Evolutionary conservation across 2,888 invertebrate species (phyloP).

Genomic region (Philereme transversata): DNA sequence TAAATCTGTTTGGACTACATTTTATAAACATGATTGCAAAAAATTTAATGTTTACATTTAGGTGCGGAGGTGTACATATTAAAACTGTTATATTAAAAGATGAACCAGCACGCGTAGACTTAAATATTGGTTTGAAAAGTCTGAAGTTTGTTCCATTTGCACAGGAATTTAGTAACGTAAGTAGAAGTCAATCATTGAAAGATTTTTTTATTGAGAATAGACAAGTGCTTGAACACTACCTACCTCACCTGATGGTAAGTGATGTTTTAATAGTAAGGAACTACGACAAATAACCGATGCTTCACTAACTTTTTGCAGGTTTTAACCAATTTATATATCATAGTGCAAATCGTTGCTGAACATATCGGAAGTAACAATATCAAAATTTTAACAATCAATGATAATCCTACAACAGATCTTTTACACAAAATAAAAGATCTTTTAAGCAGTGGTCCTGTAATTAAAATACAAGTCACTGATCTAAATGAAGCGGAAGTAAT

Average conservation of each 20-base stretch:
- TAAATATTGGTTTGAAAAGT: conserved; percentile 48
- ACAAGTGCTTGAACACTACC: too few relatives aligned
- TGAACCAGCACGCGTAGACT: conserved; percentile 43
- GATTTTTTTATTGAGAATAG: neutral
- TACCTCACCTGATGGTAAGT: too few relatives aligned
- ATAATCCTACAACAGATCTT: conserved; percentile 2
- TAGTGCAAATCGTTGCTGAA: conserved; percentile 18
- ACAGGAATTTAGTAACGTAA: conserved; percentile 11
- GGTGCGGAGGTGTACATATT: conserved; percentile 59
- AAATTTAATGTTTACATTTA: conserved; percentile 27
- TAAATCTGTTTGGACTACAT: too few relatives aligned
- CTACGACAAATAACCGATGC: neutral
- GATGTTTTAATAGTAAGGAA: too few relatives aligned
- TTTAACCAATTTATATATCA: conserved; percentile 15
- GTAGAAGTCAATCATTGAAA: neutral
- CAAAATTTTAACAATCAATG: conserved; percentile 11
- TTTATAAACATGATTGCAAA: neutral
- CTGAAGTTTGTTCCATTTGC: conserved; percentile 24
- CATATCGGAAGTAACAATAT: conserved; percentile 4
- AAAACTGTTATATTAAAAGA: conserved; percentile 48
- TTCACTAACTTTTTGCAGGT: conserved; percentile 6
- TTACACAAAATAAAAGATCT: conserved; percentile 5
- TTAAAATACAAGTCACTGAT: conserved; percentile 9
- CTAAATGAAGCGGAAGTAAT: conserved; percentile 2
- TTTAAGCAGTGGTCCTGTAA: conserved; percentile 7